Evolutionary conservation across 2,888 invertebrate species (phyloP).

Genomic region (Blera fallax): DNA sequence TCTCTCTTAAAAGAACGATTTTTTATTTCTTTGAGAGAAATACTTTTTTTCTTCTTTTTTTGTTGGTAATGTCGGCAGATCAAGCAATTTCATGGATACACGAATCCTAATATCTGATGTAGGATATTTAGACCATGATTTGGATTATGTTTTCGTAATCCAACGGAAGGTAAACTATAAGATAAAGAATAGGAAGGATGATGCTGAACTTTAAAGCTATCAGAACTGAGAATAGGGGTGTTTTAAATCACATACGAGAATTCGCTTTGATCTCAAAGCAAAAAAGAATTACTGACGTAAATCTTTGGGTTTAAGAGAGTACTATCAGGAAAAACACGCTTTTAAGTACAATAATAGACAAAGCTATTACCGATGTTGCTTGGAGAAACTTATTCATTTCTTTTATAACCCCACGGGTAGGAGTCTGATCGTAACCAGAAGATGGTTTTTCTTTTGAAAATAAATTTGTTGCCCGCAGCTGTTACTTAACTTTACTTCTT

Average conservation of each 20-base stretch:
- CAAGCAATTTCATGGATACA: constrained; percentile 64
- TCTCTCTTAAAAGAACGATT: background rate
- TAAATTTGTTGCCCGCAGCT: no score
- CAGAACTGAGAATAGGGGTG: background rate
- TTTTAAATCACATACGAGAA: background rate
- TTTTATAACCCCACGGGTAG: no score
- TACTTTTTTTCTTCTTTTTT: constrained; percentile 4
- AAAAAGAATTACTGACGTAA: background rate
- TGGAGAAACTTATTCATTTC: no score
- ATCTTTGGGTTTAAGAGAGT: background rate
- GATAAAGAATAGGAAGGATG: background rate
- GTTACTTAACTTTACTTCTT: no score
- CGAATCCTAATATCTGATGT: constrained; percentile 38
- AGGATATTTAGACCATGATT: constrained; percentile 33
- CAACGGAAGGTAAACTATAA: background rate
- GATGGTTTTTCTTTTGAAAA: no score
- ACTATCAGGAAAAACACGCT: no score
- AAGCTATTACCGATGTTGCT: no score
- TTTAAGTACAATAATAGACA: no score
- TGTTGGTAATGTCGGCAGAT: constrained; percentile 32
- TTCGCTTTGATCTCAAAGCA: background rate
- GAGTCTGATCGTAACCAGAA: no score
- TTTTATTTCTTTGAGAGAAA: constrained; percentile 8
- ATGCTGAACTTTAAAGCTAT: background rate
- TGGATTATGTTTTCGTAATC: constrained; percentile 31